Conservation (phyloP, 2,113 vertebrate species). For the Prinia subflava region DNA sequence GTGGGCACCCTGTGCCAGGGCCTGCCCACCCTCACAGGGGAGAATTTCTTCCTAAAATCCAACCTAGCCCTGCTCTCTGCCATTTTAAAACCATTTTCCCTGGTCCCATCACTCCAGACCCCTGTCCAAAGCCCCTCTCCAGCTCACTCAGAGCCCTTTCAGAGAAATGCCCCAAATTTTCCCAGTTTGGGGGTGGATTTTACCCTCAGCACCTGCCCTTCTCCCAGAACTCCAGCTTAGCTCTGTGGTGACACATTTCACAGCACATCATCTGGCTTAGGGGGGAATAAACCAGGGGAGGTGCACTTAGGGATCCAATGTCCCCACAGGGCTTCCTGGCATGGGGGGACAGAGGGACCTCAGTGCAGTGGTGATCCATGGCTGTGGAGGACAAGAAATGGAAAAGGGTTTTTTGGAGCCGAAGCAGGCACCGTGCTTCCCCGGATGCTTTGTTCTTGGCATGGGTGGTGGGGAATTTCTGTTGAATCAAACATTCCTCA, state of each 20-base stretch:
- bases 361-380: rapidly evolving
- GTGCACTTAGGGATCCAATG: neutral
- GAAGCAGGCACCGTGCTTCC: neutral
- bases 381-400: neutral
- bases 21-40: rapidly evolving
- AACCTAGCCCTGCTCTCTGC: neutral
- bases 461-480: neutral
- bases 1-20: neutral
- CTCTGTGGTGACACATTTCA: neutral
- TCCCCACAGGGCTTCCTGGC: neutral
- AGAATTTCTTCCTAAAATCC: neutral
- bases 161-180: neutral
- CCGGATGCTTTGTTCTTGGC: neutral
- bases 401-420: neutral
- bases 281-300: neutral
- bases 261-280: neutral
- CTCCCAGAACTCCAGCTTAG: neutral
- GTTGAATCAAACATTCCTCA: neutral
- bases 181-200: neutral
- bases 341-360: neutral
- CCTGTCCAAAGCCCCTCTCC: neutral
- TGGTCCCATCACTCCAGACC: neutral
- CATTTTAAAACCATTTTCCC: no score
- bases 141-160: neutral
- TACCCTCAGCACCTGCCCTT: neutral